Evolutionary conservation across 1,140 invertebrate genomes (phyloP).

Genomic region (Aphis gossypii): DNA sequence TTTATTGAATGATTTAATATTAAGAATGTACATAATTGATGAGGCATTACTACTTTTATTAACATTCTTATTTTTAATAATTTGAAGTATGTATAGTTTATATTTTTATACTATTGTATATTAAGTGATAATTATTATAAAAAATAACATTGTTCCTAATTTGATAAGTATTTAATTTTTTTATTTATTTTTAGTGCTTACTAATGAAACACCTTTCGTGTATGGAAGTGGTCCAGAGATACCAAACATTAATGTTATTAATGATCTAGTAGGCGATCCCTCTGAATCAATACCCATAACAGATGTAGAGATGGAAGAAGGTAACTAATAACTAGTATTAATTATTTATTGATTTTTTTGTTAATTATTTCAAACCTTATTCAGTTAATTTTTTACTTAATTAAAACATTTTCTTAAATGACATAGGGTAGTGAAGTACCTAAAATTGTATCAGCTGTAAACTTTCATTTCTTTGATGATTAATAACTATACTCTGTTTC

Average conservation of each 20-base stretch:
- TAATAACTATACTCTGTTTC: not conserved
- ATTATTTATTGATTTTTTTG: not conserved
- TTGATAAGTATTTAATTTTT: not conserved
- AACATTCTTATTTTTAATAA: not conserved
- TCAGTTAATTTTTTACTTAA: not conserved
- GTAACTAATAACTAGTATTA: constrained; percentile 63
- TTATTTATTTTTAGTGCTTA: constrained; percentile 18
- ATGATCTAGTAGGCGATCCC: not conserved
- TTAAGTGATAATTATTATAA: not conserved
- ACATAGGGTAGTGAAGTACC: not conserved
- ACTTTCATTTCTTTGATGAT: not conserved
- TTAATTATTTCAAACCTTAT: not conserved
- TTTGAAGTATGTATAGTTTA: not conserved
- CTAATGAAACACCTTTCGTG: constrained; percentile 13
- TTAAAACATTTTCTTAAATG: not conserved
- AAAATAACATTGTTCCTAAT: not conserved
- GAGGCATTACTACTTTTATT: not conserved
- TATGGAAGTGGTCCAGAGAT: not conserved
- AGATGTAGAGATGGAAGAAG: constrained; percentile 73
- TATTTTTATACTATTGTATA: not conserved
- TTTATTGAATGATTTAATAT: not conserved
- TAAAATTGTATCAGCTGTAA: not conserved
- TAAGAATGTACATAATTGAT: not conserved
- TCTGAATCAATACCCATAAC: constrained; percentile 66
- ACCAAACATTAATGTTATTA: not conserved